Evolutionary conservation across 2,113 vertebrate genomes (phyloP), one percentile per base, ranked within the genome.

Genomic region (Serranochromis macrocephalus): DNA sequence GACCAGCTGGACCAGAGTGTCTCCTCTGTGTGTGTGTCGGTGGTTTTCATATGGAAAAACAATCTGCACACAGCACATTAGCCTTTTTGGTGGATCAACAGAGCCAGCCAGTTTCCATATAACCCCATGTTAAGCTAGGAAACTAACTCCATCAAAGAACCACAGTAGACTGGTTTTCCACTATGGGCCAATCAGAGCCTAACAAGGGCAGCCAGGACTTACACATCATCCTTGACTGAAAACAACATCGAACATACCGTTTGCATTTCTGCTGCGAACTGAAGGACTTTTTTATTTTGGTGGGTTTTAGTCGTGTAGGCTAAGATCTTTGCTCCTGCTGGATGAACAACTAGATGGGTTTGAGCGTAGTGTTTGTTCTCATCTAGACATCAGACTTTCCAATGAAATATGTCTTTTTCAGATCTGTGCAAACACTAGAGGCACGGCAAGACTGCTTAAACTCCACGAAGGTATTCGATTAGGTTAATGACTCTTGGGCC

Each of bases 61-160:
- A 94, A 89, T 93, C 91, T 92, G 81, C 92, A 89, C 92, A 90
- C 92, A 92, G 90, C 82, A 91, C 90, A 93, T 92, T 92, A 86
- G 92, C 80, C 88, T 88, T 91, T 66, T 47, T 10, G 87, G 88
- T 91, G 92, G 88, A 85, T 91, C 85, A 57, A 63, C 87, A 75
- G 78, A 92, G 88, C 80, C 88, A 91, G 90, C 87, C 92, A 94
- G 93, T 95, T 95, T 95, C 94, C 93, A 94, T 90, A 84, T 66
- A 92, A 93, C 87, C 84, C 85, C 4, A 80, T 87, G 87, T 88
- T 88, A 91, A 91, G 83, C 81, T 84, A 42, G 90, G 88, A 94
- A 94, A 92, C 81, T 83, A 53, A 81, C 58, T 92, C 90, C 80
- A 45, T 85, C 26, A 66, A 80, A 89, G 88, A 92, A 89, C 87